Conservation (phyloP, 23 tunicate genomes). For the Aplidium turbinatum region DNA sequence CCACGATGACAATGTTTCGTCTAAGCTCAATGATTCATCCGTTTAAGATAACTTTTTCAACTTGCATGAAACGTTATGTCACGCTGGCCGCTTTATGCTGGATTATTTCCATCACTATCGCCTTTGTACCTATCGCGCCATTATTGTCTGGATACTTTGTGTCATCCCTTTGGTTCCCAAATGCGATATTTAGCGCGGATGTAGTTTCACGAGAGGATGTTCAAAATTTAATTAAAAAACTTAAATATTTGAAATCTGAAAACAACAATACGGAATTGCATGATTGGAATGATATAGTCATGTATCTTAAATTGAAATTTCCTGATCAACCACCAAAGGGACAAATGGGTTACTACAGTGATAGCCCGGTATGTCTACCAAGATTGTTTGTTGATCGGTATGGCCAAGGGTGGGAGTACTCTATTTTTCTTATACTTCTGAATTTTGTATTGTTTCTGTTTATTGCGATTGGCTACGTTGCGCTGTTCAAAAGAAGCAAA, state of each 20-base stretch:
- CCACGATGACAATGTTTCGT: slow-evolving; percentile 64
- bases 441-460: slow-evolving; percentile 13
- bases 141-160: neutral
- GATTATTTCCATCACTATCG: slow-evolving; percentile 38
- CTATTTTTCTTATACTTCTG: slow-evolving; percentile 11
- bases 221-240: neutral
- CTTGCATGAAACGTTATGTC: neutral
- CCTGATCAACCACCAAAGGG: slow-evolving; percentile 11
- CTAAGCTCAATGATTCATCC: slow-evolving; percentile 51
- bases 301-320: neutral
- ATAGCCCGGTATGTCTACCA: slow-evolving; percentile 24
- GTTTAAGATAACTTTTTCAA: slow-evolving; percentile 28
- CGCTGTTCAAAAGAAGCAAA: neutral
- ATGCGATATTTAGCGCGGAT: neutral
- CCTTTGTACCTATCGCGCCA: slow-evolving; percentile 30
- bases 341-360: slow-evolving; percentile 27
- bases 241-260: neutral
- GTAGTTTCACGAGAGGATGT: slow-evolving; percentile 9
- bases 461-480: slow-evolving; percentile 8
- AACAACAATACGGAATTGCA: neutral
- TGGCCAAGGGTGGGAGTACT: slow-evolving; percentile 28
- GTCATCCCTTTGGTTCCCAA: slow-evolving; percentile 20
- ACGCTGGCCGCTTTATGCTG: slow-evolving; percentile 12
- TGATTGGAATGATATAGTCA: neutral
- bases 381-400: slow-evolving; percentile 3